Evolutionary conservation across 2,888 invertebrate species (phyloP).

Genomic region (Lycophotia porphyrea): DNA sequence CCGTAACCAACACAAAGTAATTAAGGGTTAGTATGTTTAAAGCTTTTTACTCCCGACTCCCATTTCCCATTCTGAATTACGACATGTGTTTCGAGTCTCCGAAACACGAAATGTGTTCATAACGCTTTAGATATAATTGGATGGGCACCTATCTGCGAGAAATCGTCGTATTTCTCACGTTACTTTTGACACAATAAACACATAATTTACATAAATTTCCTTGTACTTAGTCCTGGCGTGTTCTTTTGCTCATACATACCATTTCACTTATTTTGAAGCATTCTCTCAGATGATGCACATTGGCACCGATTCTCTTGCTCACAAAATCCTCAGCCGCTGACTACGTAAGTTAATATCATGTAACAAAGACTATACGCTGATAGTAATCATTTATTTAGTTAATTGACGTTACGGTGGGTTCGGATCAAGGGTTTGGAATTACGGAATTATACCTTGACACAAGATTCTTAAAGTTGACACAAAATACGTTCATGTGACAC

Average conservation of each 20-base stretch:
- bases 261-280: not conserved
- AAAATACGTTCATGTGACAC: conserved; percentile 45
- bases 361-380: not conserved
- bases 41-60: conserved; percentile 44
- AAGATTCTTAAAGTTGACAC: conserved; percentile 28
- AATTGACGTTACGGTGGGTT: not conserved
- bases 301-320: not conserved
- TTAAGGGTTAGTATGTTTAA: conserved; percentile 42
- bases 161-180: conserved; percentile 28
- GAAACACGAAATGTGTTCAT: conserved; percentile 55
- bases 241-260: not conserved
- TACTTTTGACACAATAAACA: conserved; percentile 55
- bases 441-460: no score
- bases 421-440: not conserved
- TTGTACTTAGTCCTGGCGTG: not conserved
- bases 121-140: conserved; percentile 56
- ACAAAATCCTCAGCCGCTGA: not conserved
- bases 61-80: conserved; percentile 56
- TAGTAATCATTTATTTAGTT: not conserved
- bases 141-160: conserved; percentile 42
- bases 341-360: not conserved
- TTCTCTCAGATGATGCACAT: not conserved
- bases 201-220: conserved; percentile 27
- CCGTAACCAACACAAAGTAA: conserved; percentile 42
- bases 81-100: conserved; percentile 46